These are phyloP conservation scores for Ictalurus punctatus DNA, from an alignment of 2,113 vertebrate species.

Conservation along the genomic window DNA sequence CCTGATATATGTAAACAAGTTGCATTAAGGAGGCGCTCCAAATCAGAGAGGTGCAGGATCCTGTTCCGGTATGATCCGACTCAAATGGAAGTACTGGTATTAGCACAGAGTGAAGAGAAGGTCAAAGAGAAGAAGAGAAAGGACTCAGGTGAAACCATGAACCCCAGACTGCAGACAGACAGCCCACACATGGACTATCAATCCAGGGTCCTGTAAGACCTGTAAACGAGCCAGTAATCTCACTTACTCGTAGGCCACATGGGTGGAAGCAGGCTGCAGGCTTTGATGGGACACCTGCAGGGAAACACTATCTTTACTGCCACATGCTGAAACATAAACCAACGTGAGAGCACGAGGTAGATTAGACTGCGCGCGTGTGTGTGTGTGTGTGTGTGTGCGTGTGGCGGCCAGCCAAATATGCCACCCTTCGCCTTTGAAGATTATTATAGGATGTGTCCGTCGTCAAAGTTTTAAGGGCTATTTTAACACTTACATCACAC, in stretches of 20 bases:
- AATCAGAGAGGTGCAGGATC: neutral
- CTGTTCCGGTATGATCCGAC: neutral
- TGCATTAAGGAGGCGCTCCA: too few species aligned
- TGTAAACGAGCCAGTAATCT: slow-evolving; percentile 50
- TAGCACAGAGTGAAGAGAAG: slow-evolving; percentile 17
- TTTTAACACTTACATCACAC: slow-evolving; percentile 63
- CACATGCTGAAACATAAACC: slow-evolving; percentile 69
- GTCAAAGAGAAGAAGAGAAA: slow-evolving; percentile 14
- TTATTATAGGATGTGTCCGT: slow-evolving; percentile 68
- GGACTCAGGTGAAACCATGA: slow-evolving; percentile 53
- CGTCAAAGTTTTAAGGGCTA: slow-evolving; percentile 45
- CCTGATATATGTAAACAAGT: neutral
- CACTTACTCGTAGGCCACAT: slow-evolving; percentile 62
- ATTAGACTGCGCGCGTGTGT: neutral
- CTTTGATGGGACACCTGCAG: slow-evolving; percentile 79
- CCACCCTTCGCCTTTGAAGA: slow-evolving; percentile 65
- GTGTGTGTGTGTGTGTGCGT: slow-evolving; percentile 15
- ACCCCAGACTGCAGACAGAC: slow-evolving; percentile 65
- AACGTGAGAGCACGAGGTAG: slow-evolving; percentile 39
- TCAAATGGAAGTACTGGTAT: neutral
- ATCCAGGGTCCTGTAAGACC: slow-evolving; percentile 41
- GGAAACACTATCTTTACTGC: slow-evolving; percentile 75
- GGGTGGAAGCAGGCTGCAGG: slow-evolving; percentile 59
- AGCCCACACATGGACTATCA: slow-evolving; percentile 59
- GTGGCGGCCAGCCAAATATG: slow-evolving; percentile 55